Percentiles rank a stretch among this genome's conserved stretches.
Conservation (phyloP, 2,113 vertebrate genomes). For the Sander vitreus region DNA sequence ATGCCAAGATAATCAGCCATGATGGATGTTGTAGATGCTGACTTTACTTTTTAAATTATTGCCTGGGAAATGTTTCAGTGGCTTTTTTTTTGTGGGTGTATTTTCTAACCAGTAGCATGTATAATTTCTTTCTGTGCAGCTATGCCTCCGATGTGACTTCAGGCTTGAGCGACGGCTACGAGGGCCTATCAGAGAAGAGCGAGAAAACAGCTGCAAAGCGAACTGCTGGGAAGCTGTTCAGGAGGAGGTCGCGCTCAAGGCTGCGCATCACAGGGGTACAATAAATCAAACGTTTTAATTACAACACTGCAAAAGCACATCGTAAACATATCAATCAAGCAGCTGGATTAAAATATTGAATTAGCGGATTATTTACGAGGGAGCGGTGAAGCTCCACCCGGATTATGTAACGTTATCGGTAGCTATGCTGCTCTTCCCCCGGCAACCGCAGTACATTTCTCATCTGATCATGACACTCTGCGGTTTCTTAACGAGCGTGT, state of each 20-base stretch:
- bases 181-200: slow-evolving; percentile 87
- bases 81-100: neutral
- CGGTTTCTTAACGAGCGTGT: slow-evolving; percentile 32
- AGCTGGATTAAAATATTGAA: neutral
- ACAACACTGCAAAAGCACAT: neutral
- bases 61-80: neutral
- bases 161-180: slow-evolving; percentile 90
- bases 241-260: slow-evolving; percentile 89
- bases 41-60: slow-evolving; percentile 14
- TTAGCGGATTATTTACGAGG: slow-evolving; percentile 8
- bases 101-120: slow-evolving; percentile 19
- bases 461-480: slow-evolving; percentile 50
- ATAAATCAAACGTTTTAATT: slow-evolving; percentile 9
- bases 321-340: slow-evolving; percentile 56
- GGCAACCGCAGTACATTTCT: slow-evolving; percentile 22
- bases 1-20: neutral
- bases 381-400: slow-evolving; percentile 28
- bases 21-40: slow-evolving; percentile 19
- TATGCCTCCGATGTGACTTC: slow-evolving; percentile 93
- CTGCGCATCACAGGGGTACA: slow-evolving; percentile 94
- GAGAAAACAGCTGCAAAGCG: slow-evolving; percentile 80
- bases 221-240: slow-evolving; percentile 86
- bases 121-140: slow-evolving; percentile 73
- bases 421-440: slow-evolving; percentile 15
- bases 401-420: slow-evolving; percentile 34